Evolutionary conservation across 1,140 invertebrate species (phyloP).

Genomic region (Drosophila pruinosa): DNA sequence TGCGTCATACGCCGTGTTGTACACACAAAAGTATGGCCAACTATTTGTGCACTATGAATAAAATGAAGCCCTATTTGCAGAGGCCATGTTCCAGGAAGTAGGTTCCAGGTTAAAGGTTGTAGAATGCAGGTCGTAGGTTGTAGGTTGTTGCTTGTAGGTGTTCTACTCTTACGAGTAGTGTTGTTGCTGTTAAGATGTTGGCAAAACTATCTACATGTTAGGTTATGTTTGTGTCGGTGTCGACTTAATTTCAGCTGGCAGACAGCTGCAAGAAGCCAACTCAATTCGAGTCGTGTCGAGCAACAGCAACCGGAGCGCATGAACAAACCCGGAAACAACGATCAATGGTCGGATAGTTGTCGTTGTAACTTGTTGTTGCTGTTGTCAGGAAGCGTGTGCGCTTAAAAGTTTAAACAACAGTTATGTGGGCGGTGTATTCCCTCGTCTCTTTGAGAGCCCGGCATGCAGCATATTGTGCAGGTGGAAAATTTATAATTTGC

Average conservation of each 20-base stretch:
- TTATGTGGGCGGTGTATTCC: constrained; percentile 18
- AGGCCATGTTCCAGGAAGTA: constrained; percentile 12
- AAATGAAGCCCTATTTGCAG: constrained; percentile 23
- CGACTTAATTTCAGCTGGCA: constrained; percentile 62
- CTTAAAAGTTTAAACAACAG: constrained; percentile 67
- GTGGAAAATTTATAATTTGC: constrained; percentile 80
- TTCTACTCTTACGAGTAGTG: background rate
- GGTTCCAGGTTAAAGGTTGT: background rate
- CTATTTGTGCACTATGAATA: constrained; percentile 26
- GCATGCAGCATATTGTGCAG: constrained; percentile 64
- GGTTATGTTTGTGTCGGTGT: constrained; percentile 46
- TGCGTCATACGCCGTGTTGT: constrained; percentile 33
- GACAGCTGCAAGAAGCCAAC: constrained; percentile 25
- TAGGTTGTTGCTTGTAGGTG: background rate
- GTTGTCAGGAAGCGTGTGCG: constrained; percentile 63
- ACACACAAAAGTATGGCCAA: constrained; percentile 35
- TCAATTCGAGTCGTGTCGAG: constrained; percentile 1
- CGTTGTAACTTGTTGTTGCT: constrained; percentile 24
- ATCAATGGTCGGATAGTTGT: constrained; percentile 75
- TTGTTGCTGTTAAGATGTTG: background rate
- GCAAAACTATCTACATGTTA: constrained; percentile 9
- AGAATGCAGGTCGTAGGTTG: background rate
- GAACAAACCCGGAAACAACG: constrained; percentile 63
- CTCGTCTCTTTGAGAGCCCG: background rate
- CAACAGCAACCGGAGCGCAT: background rate